Base-by-base conservation (phyloP, 2,797 vertebrate species). In the Hipposideros larvatus region DNA sequence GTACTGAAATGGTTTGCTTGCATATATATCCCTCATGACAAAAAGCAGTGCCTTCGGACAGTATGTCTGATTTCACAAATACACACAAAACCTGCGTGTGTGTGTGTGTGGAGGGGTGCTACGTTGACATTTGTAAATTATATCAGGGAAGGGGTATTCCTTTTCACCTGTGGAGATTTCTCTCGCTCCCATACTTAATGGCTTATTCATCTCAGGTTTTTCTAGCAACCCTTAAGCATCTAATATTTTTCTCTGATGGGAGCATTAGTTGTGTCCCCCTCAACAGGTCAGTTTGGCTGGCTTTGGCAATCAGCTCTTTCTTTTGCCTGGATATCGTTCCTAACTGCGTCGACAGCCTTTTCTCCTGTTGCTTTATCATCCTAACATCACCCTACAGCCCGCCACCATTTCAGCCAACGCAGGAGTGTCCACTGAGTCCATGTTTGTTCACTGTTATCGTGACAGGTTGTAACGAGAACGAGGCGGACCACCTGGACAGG, bases 401-500 rank as follows among this genome's bases (percentile, higher is more conserved):
- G 11, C 51, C 82, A 2, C 11, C 28, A 2, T 37, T 14, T 57
- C 46, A 71, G 63, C 94, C 70, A 51, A n/a, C 10, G 7, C 18
- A n/a, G 26, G 73, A 13, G 41, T 57, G 48, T 18, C 37, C 80
- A 71, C 87, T 96, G 78, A 97, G 43, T 26, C 0, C 18, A 22
- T 22, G 55, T 94, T 97, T 80, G 96, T 59, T 66, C 46, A 0
- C 61, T 86, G 70, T 94, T 3, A 77, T 97, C 31, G 26, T 88
- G 86, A 92, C 98, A 99, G 99, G 99, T 98, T 99, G 99, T 98
- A 99, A 99, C 5, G 99, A 99, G 98, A 99, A 99, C 0, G 99
- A 99, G 94, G 98, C 99, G 2, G 99, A 99, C 95, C 99, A 99
- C 98, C 95, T 99, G 99, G 99, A 99, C 98, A 99, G 99, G 96